Percentiles rank a stretch among this genome's conserved stretches.
Evolutionary conservation across 2,113 vertebrate species (phyloP).

Genomic region (Catharus bicknelli): DNA sequence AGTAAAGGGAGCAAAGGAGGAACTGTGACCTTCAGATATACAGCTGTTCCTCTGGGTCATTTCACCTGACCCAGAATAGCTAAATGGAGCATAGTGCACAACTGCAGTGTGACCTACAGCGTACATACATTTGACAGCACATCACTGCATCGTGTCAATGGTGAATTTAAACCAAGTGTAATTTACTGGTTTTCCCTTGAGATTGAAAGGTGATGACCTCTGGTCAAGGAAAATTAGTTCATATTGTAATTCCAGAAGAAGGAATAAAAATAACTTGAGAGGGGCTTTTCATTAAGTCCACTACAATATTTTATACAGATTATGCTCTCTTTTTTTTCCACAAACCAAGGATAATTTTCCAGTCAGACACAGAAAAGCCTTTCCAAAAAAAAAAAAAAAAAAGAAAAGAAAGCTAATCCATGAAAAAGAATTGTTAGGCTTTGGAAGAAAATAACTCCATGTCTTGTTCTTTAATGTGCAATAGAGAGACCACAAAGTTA

Average conservation of each 20-base stretch:
- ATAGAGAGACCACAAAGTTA: neutral
- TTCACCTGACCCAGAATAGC: neutral
- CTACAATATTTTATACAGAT: neutral
- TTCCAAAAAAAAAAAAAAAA: neutral
- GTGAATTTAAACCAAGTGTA: neutral
- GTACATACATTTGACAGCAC: neutral
- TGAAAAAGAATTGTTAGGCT: neutral
- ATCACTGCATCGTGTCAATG: neutral
- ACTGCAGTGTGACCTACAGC: neutral
- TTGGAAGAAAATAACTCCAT: neutral
- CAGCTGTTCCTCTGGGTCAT: neutral
- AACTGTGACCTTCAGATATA: neutral
- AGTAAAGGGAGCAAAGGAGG: neutral
- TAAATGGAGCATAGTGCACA: neutral
- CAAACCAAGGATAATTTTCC: neutral
- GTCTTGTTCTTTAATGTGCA: neutral
- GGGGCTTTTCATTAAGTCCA: neutral
- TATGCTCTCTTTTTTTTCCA: neutral
- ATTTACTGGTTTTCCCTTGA: neutral
- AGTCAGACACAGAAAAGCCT: neutral
- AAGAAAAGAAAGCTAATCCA: neutral
- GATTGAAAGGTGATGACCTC: conserved; percentile 12
- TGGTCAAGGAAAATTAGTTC: conserved; percentile 30
- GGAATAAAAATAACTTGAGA: conserved; percentile 10
- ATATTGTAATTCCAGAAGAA: neutral